Base-by-base conservation (phyloP, 2,113 vertebrate genomes). In the Vanacampus margaritifer region DNA sequence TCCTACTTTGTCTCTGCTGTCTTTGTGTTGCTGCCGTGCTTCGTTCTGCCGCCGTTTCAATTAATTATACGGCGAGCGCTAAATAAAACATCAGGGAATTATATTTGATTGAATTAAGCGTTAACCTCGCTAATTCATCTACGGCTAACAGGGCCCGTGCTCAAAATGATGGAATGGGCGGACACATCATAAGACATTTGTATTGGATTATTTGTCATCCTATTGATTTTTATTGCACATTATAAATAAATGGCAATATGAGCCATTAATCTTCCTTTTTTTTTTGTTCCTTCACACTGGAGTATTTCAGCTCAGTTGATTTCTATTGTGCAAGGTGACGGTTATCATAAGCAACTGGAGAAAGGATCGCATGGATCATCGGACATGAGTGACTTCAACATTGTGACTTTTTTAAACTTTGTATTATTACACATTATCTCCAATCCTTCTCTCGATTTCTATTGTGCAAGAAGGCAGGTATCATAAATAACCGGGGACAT, bases 61-160 rank as follows among this genome's bases (percentile, higher is more conserved):
- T 79, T 72, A 85, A 81, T 85, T 84, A 85, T 76, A 77, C 69
- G 77, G 60, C 35, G 46, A 11, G 46, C 72, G 64, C 76, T 85
- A 82, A 84, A 86, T 86, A 84, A 88, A 87, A 87, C 78, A 88
- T 84, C 71, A 81, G 65, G 51, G 72, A 81, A 80, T 84, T 48
- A 79, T 75, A 62, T 79, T 78, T 79, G 67, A 86, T 69, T 80
- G 62, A 81, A 84, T 84, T 74, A 90, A 71, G 61, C 61, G 36
- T 82, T 79, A 74, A 86, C 81, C 73, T 81, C 73, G 61, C 64
- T 76, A 84, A 81, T 86, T 75, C 75, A 86, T 86, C 72, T 75
- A 72, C 64, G 76, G 72, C 78, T 78, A 74, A 79, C 79, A 74
- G 65, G 62, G 56, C 53, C 54, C 57, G 65, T 50, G 74, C 46